Percentiles rank a stretch among this genome's conserved stretches.
Evolutionary conservation across 2,113 vertebrate species (phyloP).

Genomic region (Salvator merianae): DNA sequence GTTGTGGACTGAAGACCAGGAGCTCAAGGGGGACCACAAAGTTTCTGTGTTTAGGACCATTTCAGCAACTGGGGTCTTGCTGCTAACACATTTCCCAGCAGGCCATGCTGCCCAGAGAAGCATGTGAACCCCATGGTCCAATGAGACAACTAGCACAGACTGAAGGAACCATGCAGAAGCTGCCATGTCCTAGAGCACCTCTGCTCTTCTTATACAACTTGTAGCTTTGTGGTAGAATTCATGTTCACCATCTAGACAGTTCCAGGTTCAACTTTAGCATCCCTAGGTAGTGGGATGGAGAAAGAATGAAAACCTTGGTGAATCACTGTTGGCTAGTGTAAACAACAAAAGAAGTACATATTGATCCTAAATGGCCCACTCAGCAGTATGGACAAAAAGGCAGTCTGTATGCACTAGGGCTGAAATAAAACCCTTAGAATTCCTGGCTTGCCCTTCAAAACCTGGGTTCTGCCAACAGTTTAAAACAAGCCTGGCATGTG

Average conservation of each 20-base stretch:
- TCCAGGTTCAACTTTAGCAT: neutral
- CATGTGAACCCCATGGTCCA: too few species aligned
- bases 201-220: neutral
- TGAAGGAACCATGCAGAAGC: too few species aligned
- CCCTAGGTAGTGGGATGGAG: too few species aligned
- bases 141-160: too few species aligned
- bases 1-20: too few species aligned
- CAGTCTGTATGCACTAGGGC: neutral
- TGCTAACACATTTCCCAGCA: too few species aligned
- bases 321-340: neutral
- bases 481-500: neutral
- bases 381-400: neutral
- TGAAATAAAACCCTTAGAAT: neutral
- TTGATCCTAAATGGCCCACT: too few species aligned
- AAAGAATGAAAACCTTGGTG: neutral
- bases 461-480: neutral
- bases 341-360: neutral
- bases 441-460: neutral
- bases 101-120: too few species aligned
- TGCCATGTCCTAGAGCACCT: neutral
- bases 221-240: neutral
- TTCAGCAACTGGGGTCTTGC: too few species aligned
- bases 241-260: neutral
- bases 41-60: too few species aligned
- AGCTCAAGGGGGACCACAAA: too few species aligned